Conservation (phyloP, 2,888 invertebrate genomes). For the Zygogramma bicolorata region DNA sequence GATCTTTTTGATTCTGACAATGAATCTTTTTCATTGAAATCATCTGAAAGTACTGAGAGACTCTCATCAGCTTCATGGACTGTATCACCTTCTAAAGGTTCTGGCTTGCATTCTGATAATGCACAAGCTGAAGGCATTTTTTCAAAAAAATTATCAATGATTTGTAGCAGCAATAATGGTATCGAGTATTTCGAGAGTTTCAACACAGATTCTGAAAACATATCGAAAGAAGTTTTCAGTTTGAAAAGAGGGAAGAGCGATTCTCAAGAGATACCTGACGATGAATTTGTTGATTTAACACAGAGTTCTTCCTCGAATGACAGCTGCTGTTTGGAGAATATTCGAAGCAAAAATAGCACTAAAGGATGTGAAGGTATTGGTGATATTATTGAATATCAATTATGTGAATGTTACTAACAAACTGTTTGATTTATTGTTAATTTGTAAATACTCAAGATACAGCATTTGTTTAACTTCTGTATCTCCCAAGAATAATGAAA, state of each 20-base stretch:
- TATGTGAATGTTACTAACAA: too few species aligned
- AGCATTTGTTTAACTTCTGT: too few species aligned
- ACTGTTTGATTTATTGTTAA: too few species aligned
- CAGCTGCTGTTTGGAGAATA: neutral
- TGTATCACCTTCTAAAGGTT: neutral
- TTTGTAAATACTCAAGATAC: too few species aligned
- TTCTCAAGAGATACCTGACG: constrained; percentile 55
- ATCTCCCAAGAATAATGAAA: too few species aligned
- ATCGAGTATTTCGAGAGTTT: constrained; percentile 43
- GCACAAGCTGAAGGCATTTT: neutral
- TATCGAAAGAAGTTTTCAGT: neutral
- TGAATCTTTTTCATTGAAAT: constrained; percentile 42
- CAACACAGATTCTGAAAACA: constrained; percentile 19
- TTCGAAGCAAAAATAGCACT: neutral
- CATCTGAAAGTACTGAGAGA: neutral
- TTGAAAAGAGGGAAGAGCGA: constrained; percentile 32
- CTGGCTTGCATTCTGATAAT: neutral
- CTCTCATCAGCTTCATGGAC: neutral
- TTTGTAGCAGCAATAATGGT: constrained; percentile 20
- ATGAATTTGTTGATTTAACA: constrained; percentile 30
- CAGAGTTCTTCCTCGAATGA: constrained; percentile 27
- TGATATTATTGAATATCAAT: neutral
- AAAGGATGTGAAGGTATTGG: constrained; percentile 10
- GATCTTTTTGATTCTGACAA: constrained; percentile 60
- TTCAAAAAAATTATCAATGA: neutral